phyloP scores from a whole-genome alignment of 2,888 invertebrate genomes.

The Dicranocentrus wangi region DNA sequence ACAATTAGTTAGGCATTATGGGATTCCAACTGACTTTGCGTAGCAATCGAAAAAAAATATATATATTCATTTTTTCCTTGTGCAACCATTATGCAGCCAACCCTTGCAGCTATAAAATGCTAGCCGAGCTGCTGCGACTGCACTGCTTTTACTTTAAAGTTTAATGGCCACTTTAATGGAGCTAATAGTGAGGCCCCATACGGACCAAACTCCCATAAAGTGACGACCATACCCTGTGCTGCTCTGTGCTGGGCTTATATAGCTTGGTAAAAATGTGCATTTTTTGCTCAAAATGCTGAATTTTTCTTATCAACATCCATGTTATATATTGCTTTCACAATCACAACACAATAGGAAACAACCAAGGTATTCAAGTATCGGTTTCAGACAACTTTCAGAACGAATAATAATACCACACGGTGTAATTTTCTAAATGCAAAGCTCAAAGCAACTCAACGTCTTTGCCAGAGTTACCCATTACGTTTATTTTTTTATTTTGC shows the following conservation, averaged over 20 bases:
- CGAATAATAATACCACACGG: no score
- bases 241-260: no score
- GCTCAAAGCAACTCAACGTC: no score
- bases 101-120: constrained; percentile 57
- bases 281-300: constrained; percentile 20
- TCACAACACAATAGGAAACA: not conserved
- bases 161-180: constrained; percentile 63
- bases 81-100: constrained; percentile 14
- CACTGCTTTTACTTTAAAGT: constrained; percentile 56
- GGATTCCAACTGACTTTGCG: constrained; percentile 60
- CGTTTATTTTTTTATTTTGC: not conserved
- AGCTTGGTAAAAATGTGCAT: no score
- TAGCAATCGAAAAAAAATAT: constrained; percentile 5
- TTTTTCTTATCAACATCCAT: constrained; percentile 8
- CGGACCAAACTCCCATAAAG: constrained; percentile 63
- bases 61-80: not conserved
- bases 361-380: not conserved
- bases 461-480: no score
- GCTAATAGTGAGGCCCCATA: constrained; percentile 63
- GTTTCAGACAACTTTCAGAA: not conserved
- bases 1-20: constrained; percentile 65
- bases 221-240: constrained; percentile 42
- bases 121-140: constrained; percentile 32
- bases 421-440: not conserved
- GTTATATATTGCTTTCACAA: constrained; percentile 28